Conservation (phyloP, 2,113 vertebrate genomes). For the Laticauda laticaudata region DNA sequence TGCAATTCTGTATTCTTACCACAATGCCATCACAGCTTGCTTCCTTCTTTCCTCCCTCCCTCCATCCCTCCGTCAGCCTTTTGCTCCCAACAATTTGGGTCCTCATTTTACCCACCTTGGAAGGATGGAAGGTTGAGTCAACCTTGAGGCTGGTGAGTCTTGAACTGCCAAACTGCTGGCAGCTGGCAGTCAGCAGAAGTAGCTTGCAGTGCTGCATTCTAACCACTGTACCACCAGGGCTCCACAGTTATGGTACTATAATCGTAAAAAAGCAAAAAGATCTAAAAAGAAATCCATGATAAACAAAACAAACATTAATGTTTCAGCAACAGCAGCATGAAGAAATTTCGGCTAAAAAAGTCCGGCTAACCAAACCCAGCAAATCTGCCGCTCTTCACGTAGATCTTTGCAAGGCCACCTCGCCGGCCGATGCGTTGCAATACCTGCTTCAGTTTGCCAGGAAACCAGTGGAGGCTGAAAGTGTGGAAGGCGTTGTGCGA, state of each 20-base stretch:
- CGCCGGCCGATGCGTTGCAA: constrained; percentile 89
- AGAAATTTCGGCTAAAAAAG: constrained; percentile 84
- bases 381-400: constrained; percentile 93
- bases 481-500: constrained; percentile 89
- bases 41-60: too few relatives aligned
- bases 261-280: background rate
- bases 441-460: constrained; percentile 92
- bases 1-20: too few relatives aligned
- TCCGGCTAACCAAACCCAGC: constrained; percentile 93
- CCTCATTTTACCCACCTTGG: too few relatives aligned
- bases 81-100: too few relatives aligned
- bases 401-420: constrained; percentile 91
- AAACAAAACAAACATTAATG: background rate
- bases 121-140: too few relatives aligned
- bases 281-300: background rate
- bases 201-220: too few relatives aligned
- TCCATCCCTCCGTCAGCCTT: too few relatives aligned
- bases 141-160: too few relatives aligned
- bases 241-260: background rate
- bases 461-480: constrained; percentile 91
- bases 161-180: too few relatives aligned
- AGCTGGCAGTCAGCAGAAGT: too few relatives aligned
- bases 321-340: constrained; percentile 80
- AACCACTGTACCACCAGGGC: too few relatives aligned
- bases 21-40: too few relatives aligned